Evolutionary conservation across 2,113 vertebrate genomes (phyloP).

Genomic region (Psilopogon haemacephalus): DNA sequence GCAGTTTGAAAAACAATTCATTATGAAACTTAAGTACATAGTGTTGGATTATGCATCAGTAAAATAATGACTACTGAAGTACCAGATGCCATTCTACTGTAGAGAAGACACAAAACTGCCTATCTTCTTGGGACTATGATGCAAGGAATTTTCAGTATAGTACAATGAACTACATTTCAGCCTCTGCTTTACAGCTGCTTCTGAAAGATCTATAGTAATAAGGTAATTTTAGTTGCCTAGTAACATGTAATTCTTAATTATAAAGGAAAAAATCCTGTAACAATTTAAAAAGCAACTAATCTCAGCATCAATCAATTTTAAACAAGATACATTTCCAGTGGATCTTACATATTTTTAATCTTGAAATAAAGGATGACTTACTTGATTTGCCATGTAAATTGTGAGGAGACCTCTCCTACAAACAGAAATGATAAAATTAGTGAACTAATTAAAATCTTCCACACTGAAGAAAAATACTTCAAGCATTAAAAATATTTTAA

Average conservation of each 20-base stretch:
- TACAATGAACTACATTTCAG: neutral
- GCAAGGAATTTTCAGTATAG: neutral
- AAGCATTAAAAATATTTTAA: neutral
- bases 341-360: neutral
- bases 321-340: neutral
- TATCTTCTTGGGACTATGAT: neutral
- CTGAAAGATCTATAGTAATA: neutral
- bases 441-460: neutral
- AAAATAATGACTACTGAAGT: neutral
- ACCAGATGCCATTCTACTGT: neutral
- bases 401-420: conserved; percentile 97
- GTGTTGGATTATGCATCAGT: neutral
- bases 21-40: neutral
- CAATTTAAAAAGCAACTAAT: neutral
- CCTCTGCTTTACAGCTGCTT: neutral
- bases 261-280: neutral
- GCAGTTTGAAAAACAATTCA: neutral
- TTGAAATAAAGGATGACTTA: conserved; percentile 76
- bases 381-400: conserved; percentile 98
- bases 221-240: neutral
- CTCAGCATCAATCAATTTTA: neutral
- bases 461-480: neutral
- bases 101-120: neutral
- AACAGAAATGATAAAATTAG: conserved; percentile 37
- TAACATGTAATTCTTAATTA: neutral